phyloP scores from a whole-genome alignment of 2,888 invertebrate species.

The Andricus curvator region DNA sequence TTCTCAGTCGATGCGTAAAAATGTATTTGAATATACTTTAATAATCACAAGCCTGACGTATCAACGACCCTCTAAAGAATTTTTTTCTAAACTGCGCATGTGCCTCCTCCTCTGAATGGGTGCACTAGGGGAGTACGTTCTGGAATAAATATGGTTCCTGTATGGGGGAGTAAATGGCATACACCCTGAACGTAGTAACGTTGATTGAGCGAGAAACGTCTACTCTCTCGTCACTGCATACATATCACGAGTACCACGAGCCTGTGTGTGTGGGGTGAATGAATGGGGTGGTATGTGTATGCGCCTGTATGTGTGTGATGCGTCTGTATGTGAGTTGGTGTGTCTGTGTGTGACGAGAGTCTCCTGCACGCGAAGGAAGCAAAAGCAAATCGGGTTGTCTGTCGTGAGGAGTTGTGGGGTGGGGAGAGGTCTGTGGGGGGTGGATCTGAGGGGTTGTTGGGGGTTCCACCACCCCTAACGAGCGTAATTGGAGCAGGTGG shows the following conservation, averaged over 20 bases:
- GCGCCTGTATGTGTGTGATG: slow-evolving; percentile 36
- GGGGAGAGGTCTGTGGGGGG: slow-evolving; percentile 25
- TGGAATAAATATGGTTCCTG: slow-evolving; percentile 23
- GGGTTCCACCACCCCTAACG: slow-evolving; percentile 67
- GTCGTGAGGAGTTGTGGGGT: neutral
- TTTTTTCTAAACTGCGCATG: neutral
- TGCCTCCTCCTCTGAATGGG: neutral
- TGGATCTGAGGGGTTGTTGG: slow-evolving; percentile 46
- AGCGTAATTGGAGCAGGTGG: slow-evolving; percentile 75
- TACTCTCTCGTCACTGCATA: slow-evolving; percentile 29
- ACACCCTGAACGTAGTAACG: slow-evolving; percentile 19
- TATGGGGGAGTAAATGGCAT: slow-evolving; percentile 24
- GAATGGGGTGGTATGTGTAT: slow-evolving; percentile 15
- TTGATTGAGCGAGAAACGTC: slow-evolving; percentile 36
- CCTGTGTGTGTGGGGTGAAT: slow-evolving; percentile 20
- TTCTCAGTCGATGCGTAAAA: no score
- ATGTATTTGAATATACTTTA: neutral
- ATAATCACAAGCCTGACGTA: neutral
- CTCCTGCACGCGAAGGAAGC: slow-evolving; percentile 8
- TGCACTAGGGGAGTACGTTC: neutral
- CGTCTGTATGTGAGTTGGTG: slow-evolving; percentile 14
- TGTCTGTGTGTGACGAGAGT: neutral
- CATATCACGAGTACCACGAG: slow-evolving; percentile 22
- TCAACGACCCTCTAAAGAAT: neutral
- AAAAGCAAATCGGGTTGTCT: neutral